Conservation (phyloP, 2,113 vertebrate species). For the Aptenodytes forsteri region DNA sequence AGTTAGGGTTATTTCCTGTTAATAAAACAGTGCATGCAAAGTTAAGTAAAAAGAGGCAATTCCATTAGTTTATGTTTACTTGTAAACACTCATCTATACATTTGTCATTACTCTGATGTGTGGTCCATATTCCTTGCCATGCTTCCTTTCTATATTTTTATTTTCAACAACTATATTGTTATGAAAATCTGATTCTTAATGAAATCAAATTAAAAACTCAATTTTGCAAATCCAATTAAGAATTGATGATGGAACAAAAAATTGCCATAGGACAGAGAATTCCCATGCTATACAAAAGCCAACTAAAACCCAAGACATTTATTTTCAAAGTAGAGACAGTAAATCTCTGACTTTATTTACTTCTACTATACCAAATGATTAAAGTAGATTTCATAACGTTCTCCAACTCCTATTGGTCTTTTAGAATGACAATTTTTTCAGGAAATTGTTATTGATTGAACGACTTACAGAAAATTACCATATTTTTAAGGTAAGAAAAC, state of each 20-base stretch:
- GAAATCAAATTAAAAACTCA: background rate
- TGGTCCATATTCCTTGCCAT: background rate
- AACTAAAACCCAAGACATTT: background rate
- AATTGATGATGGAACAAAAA: background rate
- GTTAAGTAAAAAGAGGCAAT: background rate
- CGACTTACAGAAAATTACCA: background rate
- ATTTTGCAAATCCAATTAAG: background rate
- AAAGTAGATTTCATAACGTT: background rate
- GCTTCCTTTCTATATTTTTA: background rate
- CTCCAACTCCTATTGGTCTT: background rate
- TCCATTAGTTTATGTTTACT: conserved; percentile 5
- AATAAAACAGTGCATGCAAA: background rate
- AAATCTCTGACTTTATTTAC: background rate
- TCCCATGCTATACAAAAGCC: background rate
- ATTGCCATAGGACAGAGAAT: background rate
- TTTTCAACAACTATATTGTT: background rate
- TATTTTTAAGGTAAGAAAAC: background rate
- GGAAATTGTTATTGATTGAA: background rate
- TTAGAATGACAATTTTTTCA: background rate
- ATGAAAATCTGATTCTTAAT: background rate
- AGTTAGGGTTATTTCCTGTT: conserved; percentile 40
- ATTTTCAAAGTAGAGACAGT: background rate
- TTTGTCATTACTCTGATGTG: background rate
- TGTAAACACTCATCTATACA: background rate
- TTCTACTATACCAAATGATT: background rate